These are phyloP conservation scores for Vulpes ferrilata DNA, from an alignment of 2,113 vertebrate species.

Conservation along the genomic window DNA sequence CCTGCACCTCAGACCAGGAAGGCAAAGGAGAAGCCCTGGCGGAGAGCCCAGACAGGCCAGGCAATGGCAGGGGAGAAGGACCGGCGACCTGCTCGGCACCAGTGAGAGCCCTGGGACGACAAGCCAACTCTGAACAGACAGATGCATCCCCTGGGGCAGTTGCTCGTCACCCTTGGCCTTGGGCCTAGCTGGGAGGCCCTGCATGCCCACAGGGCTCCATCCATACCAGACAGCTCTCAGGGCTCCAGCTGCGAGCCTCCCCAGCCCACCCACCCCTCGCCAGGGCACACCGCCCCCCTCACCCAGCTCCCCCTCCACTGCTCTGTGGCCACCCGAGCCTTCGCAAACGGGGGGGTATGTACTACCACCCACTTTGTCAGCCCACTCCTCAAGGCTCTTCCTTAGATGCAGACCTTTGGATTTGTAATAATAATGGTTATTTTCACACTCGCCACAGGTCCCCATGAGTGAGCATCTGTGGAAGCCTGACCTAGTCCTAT, in stretches of 20 bases:
- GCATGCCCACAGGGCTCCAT: not conserved
- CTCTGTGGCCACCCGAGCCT: not conserved
- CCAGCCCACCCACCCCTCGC: not conserved
- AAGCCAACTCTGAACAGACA: rapidly evolving
- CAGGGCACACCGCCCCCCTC: not conserved
- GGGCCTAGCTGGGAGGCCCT: not conserved
- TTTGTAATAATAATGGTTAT: conserved; percentile 45
- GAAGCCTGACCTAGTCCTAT: not conserved
- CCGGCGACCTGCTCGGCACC: rapidly evolving
- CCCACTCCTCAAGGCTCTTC: not conserved
- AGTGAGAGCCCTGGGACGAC: not conserved
- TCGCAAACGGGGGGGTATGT: not conserved
- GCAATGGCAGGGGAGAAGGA: not conserved
- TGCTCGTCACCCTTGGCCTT: not conserved
- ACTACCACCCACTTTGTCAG: not conserved
- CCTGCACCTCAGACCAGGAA: not conserved
- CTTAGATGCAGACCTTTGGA: not conserved
- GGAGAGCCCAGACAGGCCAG: not conserved
- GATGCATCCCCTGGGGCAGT: rapidly evolving
- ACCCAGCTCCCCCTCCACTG: too few relatives aligned
- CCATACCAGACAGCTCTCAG: not conserved
- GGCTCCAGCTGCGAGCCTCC: not conserved
- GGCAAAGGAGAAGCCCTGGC: not conserved
- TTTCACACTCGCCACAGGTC: not conserved
- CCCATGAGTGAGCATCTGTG: not conserved